phyloP scores from a whole-genome alignment of 2,113 vertebrate genomes.

The Phoenicopterus ruber region DNA sequence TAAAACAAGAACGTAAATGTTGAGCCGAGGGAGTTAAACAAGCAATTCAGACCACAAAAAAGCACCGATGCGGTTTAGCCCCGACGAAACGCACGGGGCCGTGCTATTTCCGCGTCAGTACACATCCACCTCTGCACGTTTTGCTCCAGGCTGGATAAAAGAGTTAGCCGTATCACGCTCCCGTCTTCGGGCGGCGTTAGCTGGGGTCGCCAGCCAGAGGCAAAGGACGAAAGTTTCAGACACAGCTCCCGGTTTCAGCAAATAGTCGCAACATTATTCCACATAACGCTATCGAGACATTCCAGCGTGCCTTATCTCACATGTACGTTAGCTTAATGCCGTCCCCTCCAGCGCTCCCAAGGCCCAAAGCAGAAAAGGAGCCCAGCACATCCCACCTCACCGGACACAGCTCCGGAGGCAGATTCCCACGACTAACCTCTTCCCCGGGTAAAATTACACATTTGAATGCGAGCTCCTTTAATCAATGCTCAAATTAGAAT shows the following conservation, averaged over 20 bases:
- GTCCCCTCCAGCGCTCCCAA: not conserved
- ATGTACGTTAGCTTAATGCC: not conserved
- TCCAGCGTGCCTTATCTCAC: not conserved
- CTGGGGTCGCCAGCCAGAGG: not conserved
- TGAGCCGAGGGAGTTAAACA: not conserved
- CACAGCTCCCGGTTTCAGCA: not conserved
- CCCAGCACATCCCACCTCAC: not conserved
- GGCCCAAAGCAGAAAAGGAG: not conserved
- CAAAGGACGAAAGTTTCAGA: not conserved
- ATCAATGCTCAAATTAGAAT: not conserved
- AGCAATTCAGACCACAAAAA: not conserved
- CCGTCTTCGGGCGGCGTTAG: not conserved
- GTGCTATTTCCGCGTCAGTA: not conserved
- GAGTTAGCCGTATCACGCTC: not conserved
- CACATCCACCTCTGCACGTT: not conserved
- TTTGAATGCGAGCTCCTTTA: not conserved
- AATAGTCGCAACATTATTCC: fast-evolving
- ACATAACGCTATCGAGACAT: not conserved
- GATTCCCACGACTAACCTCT: not conserved
- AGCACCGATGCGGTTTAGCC: not conserved
- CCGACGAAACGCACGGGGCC: not conserved
- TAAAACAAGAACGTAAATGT: not conserved
- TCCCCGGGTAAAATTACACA: not conserved
- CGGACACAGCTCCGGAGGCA: not conserved
- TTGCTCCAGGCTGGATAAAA: not conserved